Base-by-base conservation (phyloP, 2,888 invertebrate species). In the Stenichneumon culpator region DNA sequence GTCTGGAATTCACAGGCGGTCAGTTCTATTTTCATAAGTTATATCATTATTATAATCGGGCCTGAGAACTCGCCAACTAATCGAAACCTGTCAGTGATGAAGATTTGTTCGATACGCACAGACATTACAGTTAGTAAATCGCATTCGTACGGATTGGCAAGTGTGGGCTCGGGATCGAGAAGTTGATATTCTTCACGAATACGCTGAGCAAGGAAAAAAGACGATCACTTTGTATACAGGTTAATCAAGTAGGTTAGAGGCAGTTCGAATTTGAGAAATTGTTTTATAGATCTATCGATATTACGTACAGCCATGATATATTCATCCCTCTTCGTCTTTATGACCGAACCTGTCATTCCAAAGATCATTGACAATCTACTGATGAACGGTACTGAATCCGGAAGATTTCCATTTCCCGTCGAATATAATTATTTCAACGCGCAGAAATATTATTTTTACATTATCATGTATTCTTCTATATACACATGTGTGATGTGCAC, bases 1-100 rank as follows among this genome's bases (percentile, higher is more conserved):
- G 16, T 32, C 9, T 9, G 9, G 32, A 69, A 60, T 25, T 79
- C 79, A 14, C 32, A 79, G 5, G 63, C 32, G 79, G 79, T 79
- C 39, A 9, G 39, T 32, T 32, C 4, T 39, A 39, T 25, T 60
- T 36, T 77, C 22, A 2, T 9, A 54, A 19, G 9, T 0, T 11
- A 0, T 6, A 19, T 1, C 19, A 22, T 3, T 19, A 2, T 54
- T 11, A 9, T 54, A 22, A 9, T 54, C 54, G 22, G 1, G 7
- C 1, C 7, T 28, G 1, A 22, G 54, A 9, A 11, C 9, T 3
- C 6, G 1, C 22, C 19, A 7, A 19, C 11, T 19, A 54, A 54
- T 9, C 22, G 54, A 7, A 9, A 19, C n/a, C 7, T 9, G 0
- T 39, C 11, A 39, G 22, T 9, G n/a, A 54, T 54, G 9, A 11